These are phyloP conservation scores for Agrilus cyanescens DNA, from an alignment of 2,888 invertebrate genomes.

Conservation along the genomic window DNA sequence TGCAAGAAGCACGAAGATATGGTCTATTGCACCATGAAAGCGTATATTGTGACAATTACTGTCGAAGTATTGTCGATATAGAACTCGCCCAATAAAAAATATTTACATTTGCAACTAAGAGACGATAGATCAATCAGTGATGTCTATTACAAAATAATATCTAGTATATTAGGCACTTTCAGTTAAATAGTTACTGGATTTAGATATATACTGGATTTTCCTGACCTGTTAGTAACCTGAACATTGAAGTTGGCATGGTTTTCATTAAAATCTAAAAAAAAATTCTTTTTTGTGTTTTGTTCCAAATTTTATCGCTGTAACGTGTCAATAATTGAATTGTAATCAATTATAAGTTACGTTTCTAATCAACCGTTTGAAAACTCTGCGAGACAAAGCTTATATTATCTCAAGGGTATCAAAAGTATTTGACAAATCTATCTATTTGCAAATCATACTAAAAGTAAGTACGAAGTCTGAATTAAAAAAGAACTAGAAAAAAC, in stretches of 20 bases:
- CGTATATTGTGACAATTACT: slow-evolving; percentile 22
- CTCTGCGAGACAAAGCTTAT: no score
- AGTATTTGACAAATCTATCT: no score
- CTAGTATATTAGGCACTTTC: slow-evolving; percentile 51
- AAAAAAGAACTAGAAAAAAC: slow-evolving; percentile 15
- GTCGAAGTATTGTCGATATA: slow-evolving; percentile 36
- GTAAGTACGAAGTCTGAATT: slow-evolving; percentile 1
- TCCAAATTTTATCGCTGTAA: background rate
- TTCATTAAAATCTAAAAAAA: slow-evolving; percentile 88
- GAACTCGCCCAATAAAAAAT: slow-evolving; percentile 29
- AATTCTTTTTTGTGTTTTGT: background rate
- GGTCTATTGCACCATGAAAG: slow-evolving; percentile 32
- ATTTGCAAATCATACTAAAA: no score
- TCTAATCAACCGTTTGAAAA: no score
- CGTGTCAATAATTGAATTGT: background rate
- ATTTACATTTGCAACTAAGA: slow-evolving; percentile 36
- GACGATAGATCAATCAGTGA: slow-evolving; percentile 26
- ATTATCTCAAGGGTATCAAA: no score
- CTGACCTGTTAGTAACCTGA: slow-evolving; percentile 95
- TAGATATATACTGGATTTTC: slow-evolving; percentile 99
- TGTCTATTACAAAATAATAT: slow-evolving; percentile 16
- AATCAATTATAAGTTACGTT: no score
- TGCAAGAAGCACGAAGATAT: slow-evolving; percentile 25
- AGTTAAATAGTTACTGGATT: slow-evolving; percentile 35
- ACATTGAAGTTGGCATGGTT: slow-evolving; percentile 99